Evolutionary conservation across 2,888 invertebrate species (phyloP), one percentile per base, ranked within the genome.

Genomic region (Lasioglossum marginatum): DNA sequence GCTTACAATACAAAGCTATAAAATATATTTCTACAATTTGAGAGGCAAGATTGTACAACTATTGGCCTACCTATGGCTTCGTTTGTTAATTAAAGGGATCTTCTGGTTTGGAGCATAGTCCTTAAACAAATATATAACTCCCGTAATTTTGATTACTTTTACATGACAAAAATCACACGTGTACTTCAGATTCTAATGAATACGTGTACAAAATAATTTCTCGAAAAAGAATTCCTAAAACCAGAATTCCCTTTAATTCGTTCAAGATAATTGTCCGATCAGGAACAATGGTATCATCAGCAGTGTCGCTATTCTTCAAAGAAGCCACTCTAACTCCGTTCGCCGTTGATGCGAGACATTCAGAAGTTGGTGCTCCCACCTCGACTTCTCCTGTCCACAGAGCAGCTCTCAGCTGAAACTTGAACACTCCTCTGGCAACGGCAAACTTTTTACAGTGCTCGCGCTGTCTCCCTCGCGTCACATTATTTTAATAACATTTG

Each of bases 361-460:
- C 40, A 14, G 40, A 70, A 40, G 10, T 40, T 37, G n/a, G 70
- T 2, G 40, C 14, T 70, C 70, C 40, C 40, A 27, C n/a, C 40
- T 70, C 2, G n/a, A 77, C 31, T 66, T 48, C 16, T 48, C 37
- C 40, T 2, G n/a, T n/a, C 16, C 34, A 14, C 16, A 34, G 23
- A 68, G 48, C 34, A 48, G 34, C 77, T 77, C 31, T 45, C 34
- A 34, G 43, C 43, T 66, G 23, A 71, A 78, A 68, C 78, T 71
- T 31, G 37, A 52, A 68, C 57, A 19, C 23, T 31, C 27, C 43
- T 31, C 57, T 10, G 27, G 16, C 40, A 31, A 48, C 19, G 19
- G 16, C 23, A 78, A 57, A 57, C 34, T 37, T 37, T 40, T 57
- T 57, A 23, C 40, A 23, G 57, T 34, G 37, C 70, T 12, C 34